Evolutionary conservation across 2,113 vertebrate genomes (phyloP).

Genomic region (Apeltes quadracus): DNA sequence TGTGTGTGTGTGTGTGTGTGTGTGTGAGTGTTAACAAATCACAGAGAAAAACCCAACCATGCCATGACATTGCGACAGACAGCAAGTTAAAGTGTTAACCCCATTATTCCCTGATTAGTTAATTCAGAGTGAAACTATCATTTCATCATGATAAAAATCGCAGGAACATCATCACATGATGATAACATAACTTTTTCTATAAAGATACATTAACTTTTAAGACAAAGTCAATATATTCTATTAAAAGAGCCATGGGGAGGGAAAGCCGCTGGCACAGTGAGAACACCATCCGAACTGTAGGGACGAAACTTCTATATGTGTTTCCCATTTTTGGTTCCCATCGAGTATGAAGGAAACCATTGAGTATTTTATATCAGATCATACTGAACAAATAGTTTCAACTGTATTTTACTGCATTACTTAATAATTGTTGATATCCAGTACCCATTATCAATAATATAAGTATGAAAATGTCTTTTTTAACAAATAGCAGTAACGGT

Average conservation of each 20-base stretch:
- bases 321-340: not conserved
- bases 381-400: not conserved
- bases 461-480: constrained; percentile 15
- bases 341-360: not conserved
- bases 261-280: constrained; percentile 34
- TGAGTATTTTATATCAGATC: constrained; percentile 15
- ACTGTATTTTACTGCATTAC: constrained; percentile 26
- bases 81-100: constrained; percentile 62
- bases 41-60: constrained; percentile 79
- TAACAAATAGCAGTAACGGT: constrained; percentile 37
- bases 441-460: not conserved
- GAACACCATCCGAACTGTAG: constrained; percentile 4
- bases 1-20: constrained; percentile 1
- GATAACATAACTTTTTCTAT: constrained; percentile 68
- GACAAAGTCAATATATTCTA: constrained; percentile 55
- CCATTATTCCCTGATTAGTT: constrained; percentile 71
- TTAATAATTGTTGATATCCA: constrained; percentile 10
- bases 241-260: constrained; percentile 45
- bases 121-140: constrained; percentile 47
- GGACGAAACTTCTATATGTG: not conserved
- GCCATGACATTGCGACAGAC: constrained; percentile 73
- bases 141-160: constrained; percentile 54
- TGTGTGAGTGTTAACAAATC: constrained; percentile 61
- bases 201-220: no score
- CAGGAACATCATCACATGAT: constrained; percentile 63